phyloP scores from a whole-genome alignment of 2,888 invertebrate genomes.

The Celastrina argiolus region DNA sequence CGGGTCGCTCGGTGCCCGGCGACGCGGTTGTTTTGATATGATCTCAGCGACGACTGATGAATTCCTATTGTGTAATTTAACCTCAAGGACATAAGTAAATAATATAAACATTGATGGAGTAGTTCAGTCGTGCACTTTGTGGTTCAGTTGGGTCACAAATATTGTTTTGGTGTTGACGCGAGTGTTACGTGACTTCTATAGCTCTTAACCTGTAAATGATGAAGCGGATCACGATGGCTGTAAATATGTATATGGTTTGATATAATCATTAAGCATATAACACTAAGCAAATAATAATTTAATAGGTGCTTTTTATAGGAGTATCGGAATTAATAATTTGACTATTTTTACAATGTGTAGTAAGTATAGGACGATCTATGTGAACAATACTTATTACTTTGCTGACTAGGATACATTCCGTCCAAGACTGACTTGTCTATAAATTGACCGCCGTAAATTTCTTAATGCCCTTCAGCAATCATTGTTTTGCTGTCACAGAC shows the following conservation, averaged over 20 bases:
- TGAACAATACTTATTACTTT: neutral
- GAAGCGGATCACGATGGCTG: too few relatives aligned
- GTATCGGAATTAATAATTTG: neutral
- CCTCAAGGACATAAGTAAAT: neutral
- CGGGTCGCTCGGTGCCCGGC: neutral
- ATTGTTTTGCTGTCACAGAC: too few relatives aligned
- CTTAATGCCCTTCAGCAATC: too few relatives aligned
- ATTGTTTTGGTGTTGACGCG: too few relatives aligned
- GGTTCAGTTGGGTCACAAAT: too few relatives aligned
- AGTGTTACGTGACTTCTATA: too few relatives aligned
- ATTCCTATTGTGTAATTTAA: neutral
- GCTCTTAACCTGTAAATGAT: too few relatives aligned
- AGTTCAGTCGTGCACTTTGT: neutral
- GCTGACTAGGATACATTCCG: conserved; percentile 3
- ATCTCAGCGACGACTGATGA: conserved; percentile 6
- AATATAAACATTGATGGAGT: neutral
- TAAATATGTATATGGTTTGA: too few relatives aligned
- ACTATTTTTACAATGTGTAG: neutral
- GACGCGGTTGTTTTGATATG: neutral
- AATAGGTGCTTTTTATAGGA: too few relatives aligned
- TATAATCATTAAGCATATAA: too few relatives aligned
- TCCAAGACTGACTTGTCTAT: conserved; percentile 16
- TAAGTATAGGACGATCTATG: neutral
- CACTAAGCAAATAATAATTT: too few relatives aligned
- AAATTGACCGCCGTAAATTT: neutral